A percentile compares a stretch with the other conserved stretches of the same genome.
phyloP scores from a whole-genome alignment of 2,113 vertebrate genomes.

The Brienomyrus brachyistius region DNA sequence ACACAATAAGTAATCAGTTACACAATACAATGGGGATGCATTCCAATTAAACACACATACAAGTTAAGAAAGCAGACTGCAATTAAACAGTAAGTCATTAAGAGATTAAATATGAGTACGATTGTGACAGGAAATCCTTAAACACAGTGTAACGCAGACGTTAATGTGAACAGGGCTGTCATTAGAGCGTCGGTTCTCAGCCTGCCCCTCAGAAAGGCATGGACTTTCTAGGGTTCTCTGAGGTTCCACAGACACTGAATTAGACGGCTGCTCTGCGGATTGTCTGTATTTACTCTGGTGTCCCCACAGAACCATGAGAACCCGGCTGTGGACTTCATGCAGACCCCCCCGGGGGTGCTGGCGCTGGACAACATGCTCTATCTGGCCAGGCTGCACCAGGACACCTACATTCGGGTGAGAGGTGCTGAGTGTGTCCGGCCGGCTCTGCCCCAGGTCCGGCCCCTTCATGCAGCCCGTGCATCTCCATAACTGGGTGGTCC shows the following conservation, averaged over 20 bases:
- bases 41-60: neutral
- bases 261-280: neutral
- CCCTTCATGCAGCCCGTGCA: neutral
- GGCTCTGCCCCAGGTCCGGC: neutral
- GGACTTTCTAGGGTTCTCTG: neutral
- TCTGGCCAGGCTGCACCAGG: conserved; percentile 88
- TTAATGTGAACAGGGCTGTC: neutral
- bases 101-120: neutral
- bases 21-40: neutral
- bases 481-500: neutral
- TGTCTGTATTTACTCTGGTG: neutral
- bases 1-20: neutral
- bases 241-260: neutral
- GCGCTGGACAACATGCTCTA: conserved; percentile 98
- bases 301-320: conserved; percentile 84
- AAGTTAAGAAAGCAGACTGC: neutral
- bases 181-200: neutral
- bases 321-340: conserved; percentile 93
- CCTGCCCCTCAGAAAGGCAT: too few species aligned
- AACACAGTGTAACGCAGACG: neutral
- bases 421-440: neutral
- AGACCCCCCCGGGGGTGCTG: conserved; percentile 93
- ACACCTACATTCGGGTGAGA: conserved; percentile 88
- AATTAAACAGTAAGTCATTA: neutral
- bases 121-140: neutral